Evolutionary conservation across 1,140 invertebrate genomes (phyloP), one percentile per base, ranked within the genome.

Genomic region (Eueides isabella): DNA sequence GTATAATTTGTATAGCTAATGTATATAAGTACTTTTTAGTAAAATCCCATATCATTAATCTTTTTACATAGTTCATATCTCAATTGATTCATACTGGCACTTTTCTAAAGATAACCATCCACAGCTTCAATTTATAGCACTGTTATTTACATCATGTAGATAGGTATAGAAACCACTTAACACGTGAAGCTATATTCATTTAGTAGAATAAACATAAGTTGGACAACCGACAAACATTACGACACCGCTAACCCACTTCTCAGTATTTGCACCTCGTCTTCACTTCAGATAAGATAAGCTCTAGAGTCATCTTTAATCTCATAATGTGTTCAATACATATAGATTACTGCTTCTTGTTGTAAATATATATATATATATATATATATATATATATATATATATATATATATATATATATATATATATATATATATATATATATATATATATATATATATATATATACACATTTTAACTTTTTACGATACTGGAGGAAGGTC

Each of bases 191-290:
- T 55, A 26, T 23, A 44, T 5, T 44, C n/a, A 2, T 55, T 11
- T 55, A 29, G 19, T 55, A 67, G 31, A 69, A 69, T 44, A 67
- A 67, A 67, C 48, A 67, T 19, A 23, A 55, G 29, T 44, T 41
- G 28, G 65, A 61, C 48, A 33, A 55, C 48, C 48, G 29, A 69
- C 67, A 69, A 69, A 61, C 48, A 69, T 69, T 69, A 30, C 67
- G 48, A 23, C 67, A 67, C 38, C 12, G 66, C 29, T 61, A 61
- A 69, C 67, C 67, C 28, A 69, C 44, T 61, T 69, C 26, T 41
- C 2, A 61, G 44, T 69, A 69, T 69, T 69, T 61, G 48, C 67
- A 69, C 48, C 67, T 69, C 41, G n/a, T 44, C 38, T 67, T 31
- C 44, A 26, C 66, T 55, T 38, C 26, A 33, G 66, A 67, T 69